Percentiles rank a stretch among this genome's conserved stretches.
phyloP scores from a whole-genome alignment of 2,797 vertebrate species.

The Saxicola maurus region DNA sequence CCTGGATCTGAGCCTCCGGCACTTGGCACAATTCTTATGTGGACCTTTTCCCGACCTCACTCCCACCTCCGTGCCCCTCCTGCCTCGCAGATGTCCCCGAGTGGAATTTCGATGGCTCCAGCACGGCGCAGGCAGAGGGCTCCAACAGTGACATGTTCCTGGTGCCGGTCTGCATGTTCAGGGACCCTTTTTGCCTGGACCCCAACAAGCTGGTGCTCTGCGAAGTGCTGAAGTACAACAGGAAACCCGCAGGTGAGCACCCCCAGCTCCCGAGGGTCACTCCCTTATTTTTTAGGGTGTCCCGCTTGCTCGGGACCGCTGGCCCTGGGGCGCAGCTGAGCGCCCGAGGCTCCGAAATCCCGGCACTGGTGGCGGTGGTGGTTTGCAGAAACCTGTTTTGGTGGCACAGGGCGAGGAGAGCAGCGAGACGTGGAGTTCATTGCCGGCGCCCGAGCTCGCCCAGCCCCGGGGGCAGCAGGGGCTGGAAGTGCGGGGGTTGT shows the following conservation, averaged over 20 bases:
- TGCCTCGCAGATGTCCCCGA: conserved; percentile 79
- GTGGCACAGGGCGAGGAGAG: background rate
- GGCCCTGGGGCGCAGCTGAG: background rate
- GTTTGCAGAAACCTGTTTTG: background rate
- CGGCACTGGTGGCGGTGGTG: rapidly evolving
- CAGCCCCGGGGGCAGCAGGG: background rate
- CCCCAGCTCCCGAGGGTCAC: rapidly evolving
- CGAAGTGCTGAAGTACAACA: conserved; percentile 84
- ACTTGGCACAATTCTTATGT: rapidly evolving
- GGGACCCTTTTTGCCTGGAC: conserved; percentile 83
- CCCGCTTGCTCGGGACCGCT: rapidly evolving
- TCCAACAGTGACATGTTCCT: conserved; percentile 88
- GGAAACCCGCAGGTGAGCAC: conserved; percentile 75
- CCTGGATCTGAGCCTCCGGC: background rate
- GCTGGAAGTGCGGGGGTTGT: background rate
- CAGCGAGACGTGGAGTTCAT: background rate
- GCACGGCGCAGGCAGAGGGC: conserved; percentile 77
- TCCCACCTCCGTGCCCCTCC: background rate
- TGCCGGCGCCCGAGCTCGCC: rapidly evolving
- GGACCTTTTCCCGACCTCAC: background rate
- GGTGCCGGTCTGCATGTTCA: conserved; percentile 81
- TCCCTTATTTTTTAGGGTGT: background rate
- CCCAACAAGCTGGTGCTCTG: conserved; percentile 91
- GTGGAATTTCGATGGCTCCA: conserved; percentile 88
- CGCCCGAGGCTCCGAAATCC: background rate